Conservation (phyloP, 2,888 invertebrate species). For the Aporophyla lueneburgensis region DNA sequence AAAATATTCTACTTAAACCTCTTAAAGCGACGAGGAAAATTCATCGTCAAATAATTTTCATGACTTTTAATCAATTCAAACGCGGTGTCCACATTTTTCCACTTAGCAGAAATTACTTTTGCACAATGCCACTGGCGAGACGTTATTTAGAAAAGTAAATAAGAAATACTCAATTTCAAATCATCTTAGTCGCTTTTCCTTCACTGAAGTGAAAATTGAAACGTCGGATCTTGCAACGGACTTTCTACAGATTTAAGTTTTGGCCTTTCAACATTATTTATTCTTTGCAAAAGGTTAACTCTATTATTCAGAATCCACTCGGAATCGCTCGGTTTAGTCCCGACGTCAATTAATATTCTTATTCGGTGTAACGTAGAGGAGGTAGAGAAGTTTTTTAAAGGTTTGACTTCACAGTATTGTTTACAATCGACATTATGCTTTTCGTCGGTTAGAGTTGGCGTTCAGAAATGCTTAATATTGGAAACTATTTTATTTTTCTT, state of each 20-base stretch:
- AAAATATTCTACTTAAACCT: conserved; percentile 15
- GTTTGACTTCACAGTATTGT: conserved; percentile 1
- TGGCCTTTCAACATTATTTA: conserved; percentile 43
- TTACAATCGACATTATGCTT: not conserved
- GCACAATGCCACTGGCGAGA: conserved; percentile 50
- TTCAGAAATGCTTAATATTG: not conserved
- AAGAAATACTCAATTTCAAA: conserved; percentile 66
- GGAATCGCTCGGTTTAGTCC: conserved; percentile 21
- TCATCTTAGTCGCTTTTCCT: conserved; percentile 49
- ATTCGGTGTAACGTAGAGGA: conserved; percentile 7
- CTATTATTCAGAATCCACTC: conserved; percentile 32
- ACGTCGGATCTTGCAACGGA: conserved; percentile 22
- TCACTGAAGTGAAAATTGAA: conserved; percentile 46
- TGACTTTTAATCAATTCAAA: conserved; percentile 61
- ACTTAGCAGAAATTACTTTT: conserved; percentile 65
- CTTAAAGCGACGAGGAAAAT: conserved; percentile 26
- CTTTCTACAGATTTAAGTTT: conserved; percentile 32
- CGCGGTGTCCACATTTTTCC: conserved; percentile 56
- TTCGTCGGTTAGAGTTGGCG: not conserved
- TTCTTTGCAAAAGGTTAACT: conserved; percentile 49
- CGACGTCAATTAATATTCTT: conserved; percentile 16
- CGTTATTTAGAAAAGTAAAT: conserved; percentile 66
- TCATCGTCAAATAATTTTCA: conserved; percentile 36
- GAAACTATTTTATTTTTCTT: not conserved
- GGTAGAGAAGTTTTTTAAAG: conserved; percentile 1